Evolutionary conservation across 2,797 vertebrate genomes (phyloP).

Genomic region (Hemibagrus guttatus): DNA sequence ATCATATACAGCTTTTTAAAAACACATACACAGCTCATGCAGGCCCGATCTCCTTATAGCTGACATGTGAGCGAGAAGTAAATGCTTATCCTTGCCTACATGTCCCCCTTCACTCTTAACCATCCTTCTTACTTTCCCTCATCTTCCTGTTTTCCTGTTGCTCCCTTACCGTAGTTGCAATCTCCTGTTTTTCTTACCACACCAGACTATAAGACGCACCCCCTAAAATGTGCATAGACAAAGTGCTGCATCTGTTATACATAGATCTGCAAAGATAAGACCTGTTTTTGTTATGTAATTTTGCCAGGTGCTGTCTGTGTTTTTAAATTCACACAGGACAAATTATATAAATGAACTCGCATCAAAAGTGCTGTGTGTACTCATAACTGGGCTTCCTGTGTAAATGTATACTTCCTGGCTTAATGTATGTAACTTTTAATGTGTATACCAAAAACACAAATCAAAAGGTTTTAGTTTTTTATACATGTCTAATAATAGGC

Average conservation of each 20-base stretch:
- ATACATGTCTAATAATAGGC: too few relatives aligned
- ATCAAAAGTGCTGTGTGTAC: not conserved
- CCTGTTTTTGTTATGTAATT: not conserved
- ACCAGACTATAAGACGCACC: not conserved
- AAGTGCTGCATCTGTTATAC: too few relatives aligned
- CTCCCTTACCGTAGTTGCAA: not conserved
- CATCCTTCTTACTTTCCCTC: not conserved
- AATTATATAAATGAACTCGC: not conserved
- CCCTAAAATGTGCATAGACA: not conserved
- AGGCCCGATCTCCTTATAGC: not conserved
- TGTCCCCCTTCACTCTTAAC: not conserved
- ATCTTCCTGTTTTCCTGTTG: constrained; percentile 7
- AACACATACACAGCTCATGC: not conserved
- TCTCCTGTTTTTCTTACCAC: not conserved
- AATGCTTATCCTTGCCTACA: not conserved
- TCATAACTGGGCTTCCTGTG: not conserved
- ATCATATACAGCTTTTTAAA: not conserved
- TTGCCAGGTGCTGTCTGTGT: not conserved
- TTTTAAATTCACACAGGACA: not conserved
- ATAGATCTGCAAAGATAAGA: not conserved
- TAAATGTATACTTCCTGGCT: too few relatives aligned
- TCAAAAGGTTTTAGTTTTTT: not conserved
- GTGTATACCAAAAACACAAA: not conserved
- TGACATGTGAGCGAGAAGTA: not conserved
- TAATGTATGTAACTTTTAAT: not conserved